Percentiles rank a stretch among this genome's conserved stretches.
Conservation (phyloP, 1,140 invertebrate species). For the Brachionus paranguensis region DNA sequence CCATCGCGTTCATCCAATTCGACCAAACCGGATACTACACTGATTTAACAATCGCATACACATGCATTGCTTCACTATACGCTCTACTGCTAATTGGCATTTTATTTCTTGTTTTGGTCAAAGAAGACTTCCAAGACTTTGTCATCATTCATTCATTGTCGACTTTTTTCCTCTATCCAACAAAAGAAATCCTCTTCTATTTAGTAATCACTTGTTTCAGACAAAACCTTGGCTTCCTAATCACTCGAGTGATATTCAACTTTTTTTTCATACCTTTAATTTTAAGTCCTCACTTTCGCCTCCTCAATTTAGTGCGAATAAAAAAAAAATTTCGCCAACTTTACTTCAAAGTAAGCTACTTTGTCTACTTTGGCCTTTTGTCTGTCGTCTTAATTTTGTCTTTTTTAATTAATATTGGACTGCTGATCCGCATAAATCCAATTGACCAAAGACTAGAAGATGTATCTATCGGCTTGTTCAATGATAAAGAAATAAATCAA, state of each 20-base stretch:
- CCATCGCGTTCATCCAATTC: background rate
- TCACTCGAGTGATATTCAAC: background rate
- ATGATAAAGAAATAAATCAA: background rate
- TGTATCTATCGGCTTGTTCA: background rate
- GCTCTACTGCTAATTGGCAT: background rate
- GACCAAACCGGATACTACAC: background rate
- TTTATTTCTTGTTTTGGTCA: background rate
- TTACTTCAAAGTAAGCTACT: background rate
- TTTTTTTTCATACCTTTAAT: conserved; percentile 9
- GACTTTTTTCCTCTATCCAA: background rate
- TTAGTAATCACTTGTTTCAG: background rate
- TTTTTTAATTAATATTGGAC: background rate
- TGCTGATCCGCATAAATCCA: background rate
- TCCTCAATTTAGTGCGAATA: background rate
- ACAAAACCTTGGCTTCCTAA: background rate
- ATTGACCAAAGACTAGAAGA: background rate
- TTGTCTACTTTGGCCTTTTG: background rate
- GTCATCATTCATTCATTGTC: background rate
- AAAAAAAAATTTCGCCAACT: background rate
- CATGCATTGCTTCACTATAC: background rate
- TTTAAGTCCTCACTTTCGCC: background rate
- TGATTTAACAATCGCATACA: background rate
- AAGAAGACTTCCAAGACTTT: conserved; percentile 1
- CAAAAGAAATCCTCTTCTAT: background rate
- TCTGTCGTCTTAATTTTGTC: background rate